phyloP scores from a whole-genome alignment of 1,140 invertebrate genomes.

The Drosophila navojoa region DNA sequence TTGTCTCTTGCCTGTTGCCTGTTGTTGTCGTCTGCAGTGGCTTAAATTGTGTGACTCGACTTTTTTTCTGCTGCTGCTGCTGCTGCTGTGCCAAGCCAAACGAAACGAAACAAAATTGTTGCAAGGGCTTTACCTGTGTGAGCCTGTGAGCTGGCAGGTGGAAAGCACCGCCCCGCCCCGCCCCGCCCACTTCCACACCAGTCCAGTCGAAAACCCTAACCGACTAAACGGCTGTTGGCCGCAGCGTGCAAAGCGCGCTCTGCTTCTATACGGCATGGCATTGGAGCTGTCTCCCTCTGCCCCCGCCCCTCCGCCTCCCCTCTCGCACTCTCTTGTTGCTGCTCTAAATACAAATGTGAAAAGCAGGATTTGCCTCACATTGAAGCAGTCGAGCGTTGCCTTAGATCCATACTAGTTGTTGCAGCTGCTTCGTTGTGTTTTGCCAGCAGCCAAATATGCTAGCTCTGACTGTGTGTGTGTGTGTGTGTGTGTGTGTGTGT shows the following conservation, averaged over 20 bases:
- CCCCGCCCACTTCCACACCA: neutral
- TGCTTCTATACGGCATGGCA: neutral
- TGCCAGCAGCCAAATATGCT: conserved; percentile 60
- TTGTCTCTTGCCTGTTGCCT: conserved; percentile 8
- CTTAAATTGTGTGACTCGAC: conserved; percentile 39
- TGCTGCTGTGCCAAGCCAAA: conserved; percentile 12
- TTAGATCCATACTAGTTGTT: conserved; percentile 9
- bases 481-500: conserved; percentile 6
- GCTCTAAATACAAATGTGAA: conserved; percentile 67
- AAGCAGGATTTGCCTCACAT: conserved; percentile 53
- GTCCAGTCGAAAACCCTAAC: neutral
- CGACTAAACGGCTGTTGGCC: conserved; percentile 28
- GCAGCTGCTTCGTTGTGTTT: conserved; percentile 29
- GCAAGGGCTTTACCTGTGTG: conserved; percentile 39
- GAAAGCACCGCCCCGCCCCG: neutral
- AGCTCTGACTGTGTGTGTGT: conserved; percentile 23
- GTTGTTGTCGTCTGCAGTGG: conserved; percentile 21
- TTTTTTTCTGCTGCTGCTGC: conserved; percentile 15
- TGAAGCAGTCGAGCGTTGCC: conserved; percentile 36
- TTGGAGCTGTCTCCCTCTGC: conserved; percentile 5
- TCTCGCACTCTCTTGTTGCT: neutral
- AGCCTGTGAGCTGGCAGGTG: conserved; percentile 3
- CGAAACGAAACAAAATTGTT: conserved; percentile 48
- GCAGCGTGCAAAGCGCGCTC: conserved; percentile 21
- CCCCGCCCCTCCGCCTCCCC: too few relatives aligned